These are phyloP conservation scores for Nesometra sesokonis DNA, from an alignment of 35 echinoderm and acorn worm genomes.

Conservation along the genomic window DNA sequence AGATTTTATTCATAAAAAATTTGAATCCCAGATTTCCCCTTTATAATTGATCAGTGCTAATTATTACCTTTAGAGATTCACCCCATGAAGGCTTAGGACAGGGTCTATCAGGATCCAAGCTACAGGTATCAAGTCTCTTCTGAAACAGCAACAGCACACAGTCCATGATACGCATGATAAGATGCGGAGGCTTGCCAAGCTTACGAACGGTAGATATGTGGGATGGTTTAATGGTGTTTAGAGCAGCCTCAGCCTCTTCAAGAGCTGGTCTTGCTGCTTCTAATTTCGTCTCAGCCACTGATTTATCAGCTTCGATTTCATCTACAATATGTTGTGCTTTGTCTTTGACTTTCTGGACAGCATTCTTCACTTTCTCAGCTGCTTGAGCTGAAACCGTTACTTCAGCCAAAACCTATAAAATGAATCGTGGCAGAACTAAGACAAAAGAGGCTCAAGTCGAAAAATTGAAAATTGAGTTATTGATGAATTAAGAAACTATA, in stretches of 20 bases:
- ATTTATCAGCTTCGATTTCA: conserved; percentile 88
- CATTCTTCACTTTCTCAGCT: conserved; percentile 84
- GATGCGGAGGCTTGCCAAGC: conserved; percentile 91
- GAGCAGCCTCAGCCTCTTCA: conserved; percentile 76
- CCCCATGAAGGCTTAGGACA: conserved; percentile 82
- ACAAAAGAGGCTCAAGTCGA: too few species aligned
- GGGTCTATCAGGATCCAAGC: conserved; percentile 69
- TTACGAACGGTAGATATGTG: conserved; percentile 97
- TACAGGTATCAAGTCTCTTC: conserved; percentile 35
- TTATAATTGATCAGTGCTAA: too few species aligned
- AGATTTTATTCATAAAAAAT: too few species aligned
- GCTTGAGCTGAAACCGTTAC: conserved; percentile 93
- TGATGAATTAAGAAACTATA: not conserved
- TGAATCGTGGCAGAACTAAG: not conserved
- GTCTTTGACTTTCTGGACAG: conserved; percentile 91
- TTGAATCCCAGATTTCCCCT: too few species aligned
- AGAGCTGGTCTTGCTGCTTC: conserved; percentile 92
- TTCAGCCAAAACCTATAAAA: conserved; percentile 70
- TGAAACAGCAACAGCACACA: conserved; percentile 77
- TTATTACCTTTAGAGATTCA: conserved; percentile 79
- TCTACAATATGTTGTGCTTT: conserved; percentile 93
- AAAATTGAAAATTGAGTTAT: too few species aligned
- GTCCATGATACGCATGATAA: conserved; percentile 99
- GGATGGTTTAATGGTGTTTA: conserved; percentile 93
- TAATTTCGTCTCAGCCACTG: conserved; percentile 61